Evolutionary conservation across 2,113 vertebrate genomes (phyloP), one percentile per base, ranked within the genome.

Genomic region (Aspiorhynchus laticeps): DNA sequence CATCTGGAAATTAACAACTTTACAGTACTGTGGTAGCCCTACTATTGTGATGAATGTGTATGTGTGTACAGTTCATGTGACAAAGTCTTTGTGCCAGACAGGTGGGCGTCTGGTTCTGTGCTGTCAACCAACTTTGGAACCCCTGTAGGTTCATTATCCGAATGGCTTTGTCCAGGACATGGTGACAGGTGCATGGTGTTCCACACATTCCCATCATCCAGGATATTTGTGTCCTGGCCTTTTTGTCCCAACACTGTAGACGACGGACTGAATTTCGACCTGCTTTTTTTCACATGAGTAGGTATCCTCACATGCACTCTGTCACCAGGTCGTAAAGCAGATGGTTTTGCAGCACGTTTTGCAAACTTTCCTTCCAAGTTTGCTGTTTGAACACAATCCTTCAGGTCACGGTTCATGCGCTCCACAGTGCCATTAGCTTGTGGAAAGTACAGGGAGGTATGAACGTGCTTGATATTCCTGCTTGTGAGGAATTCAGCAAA

Each of bases 401-500:
- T 69, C 19, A 53, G 76, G 17, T 71, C 76, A 41, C 28, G 14
- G 61, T 77, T 76, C 19, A 63, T 83, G 38, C 21, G 1, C 51
- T 83, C 67, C 24, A 75, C 6, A 24, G 63, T 43, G 2, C 61
- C 43, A 67, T 86, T 80, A 24, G 75, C 61, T 21, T 51, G 75
- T 4, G 31, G 41, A 46, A 69, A 71, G 24, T 69, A 80, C 2
- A 80, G 8, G n/a, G 63, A 69, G 56, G 84, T 48, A 21, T 9
- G 14, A 10, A 38, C 33, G 9, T 73, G 19, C 19, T 73, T 38
- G 33, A 73, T 73, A 73, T 73, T 73, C 10, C 24, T 79, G 7
- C 65, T 46, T 43, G 41, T 11, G 31, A 80, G 75, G 28, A 80
- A 86, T 8, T 36, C n/a, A 36, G 87, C 38, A 48, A 88, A 81